Base-by-base conservation (phyloP, 1,140 invertebrate species). In the Samia ricini region DNA sequence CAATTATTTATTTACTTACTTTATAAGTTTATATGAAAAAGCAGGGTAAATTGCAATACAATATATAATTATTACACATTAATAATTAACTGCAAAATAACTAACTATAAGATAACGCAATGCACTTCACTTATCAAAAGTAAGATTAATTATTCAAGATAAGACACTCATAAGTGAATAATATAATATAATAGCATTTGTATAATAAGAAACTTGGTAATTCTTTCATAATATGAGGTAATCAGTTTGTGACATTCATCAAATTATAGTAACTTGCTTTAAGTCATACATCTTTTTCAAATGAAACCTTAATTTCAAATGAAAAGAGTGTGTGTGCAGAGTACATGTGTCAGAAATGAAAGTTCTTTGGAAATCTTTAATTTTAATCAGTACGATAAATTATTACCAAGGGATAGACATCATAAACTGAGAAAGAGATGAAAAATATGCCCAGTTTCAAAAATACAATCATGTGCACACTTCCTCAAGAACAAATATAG, bases 101-200 rank as follows among this genome's bases (percentile, higher is more conserved):
- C n/a, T 59, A 48, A 58, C 29, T 20, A 36, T 15, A 22, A 15
- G 20, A 19, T 33, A 56, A 56, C 20, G 42, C 42, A 59, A 50
- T 59, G 23, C 56, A 57, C 33, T 33, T 57, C 29, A 20, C 8
- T 59, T 59, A 59, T 59, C 57, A 59, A 10, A 50, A 23, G 10
- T 26, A 26, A 49, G 57, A 59, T 59, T 59, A 59, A 49, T 18
- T 50, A 18, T 59, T 59, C 33, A 59, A 49, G 57, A 59, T 59
- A 59, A 59, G 42, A 59, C 57, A 59, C 57, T 59, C 8, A 23
- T 20, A 49, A 50, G 42, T 22, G 42, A 29, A 58, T 36, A 42
- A 21, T 49, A 59, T 23, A 33, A 18, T n/a, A 49, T 23, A 48
- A 59, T 49, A 24, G 29, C 54, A 59, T 49, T 48, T n/a, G n/a